Percentiles rank a stretch among this genome's conserved stretches.
Conservation (phyloP, 2,113 vertebrate genomes). For the Zosterops pallidus region DNA sequence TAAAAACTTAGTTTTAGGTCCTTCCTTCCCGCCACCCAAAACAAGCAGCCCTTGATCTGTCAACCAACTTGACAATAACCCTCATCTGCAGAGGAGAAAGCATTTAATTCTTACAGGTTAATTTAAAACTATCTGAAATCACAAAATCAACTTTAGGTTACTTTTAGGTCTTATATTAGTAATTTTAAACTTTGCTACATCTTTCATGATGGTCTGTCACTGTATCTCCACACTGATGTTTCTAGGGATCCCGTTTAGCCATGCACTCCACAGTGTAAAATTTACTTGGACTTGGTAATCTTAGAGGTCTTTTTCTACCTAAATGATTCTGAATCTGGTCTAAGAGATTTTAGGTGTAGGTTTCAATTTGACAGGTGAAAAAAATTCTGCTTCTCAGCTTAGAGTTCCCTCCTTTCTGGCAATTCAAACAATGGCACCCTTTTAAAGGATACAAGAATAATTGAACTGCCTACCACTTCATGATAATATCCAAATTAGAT, state of each 20-base stretch:
- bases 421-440: neutral
- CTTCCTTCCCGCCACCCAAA: neutral
- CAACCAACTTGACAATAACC: neutral
- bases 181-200: conserved; percentile 8
- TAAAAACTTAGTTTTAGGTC: accelerated
- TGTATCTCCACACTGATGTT: neutral
- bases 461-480: conserved; percentile 9
- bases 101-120: neutral
- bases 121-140: neutral
- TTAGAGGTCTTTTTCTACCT: neutral
- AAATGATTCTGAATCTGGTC: neutral
- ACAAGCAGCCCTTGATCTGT: neutral
- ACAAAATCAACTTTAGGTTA: neutral
- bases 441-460: neutral
- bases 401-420: neutral
- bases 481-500: neutral
- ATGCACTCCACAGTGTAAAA: neutral
- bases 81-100: neutral
- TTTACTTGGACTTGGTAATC: neutral
- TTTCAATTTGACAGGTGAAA: conserved; percentile 30
- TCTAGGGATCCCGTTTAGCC: neutral
- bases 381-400: neutral
- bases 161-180: neutral
- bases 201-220: neutral
- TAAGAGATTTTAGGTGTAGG: neutral